Percentiles rank a stretch among this genome's conserved stretches.
These are phyloP conservation scores for Cottoperca gobio DNA, from an alignment of 2,797 vertebrate species.

Conservation along the genomic window DNA sequence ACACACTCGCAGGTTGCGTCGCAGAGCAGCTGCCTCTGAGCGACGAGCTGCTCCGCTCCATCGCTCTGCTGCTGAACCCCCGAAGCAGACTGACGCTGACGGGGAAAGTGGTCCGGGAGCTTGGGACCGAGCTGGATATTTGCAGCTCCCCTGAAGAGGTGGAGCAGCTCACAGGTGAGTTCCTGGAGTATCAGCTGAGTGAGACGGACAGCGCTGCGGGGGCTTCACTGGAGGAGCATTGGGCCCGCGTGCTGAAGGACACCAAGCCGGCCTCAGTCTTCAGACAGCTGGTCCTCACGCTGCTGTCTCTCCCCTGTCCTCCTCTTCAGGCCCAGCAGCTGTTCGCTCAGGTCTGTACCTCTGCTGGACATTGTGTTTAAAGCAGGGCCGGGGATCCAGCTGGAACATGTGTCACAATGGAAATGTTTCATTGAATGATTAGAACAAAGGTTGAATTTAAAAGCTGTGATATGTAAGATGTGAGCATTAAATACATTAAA, in stretches of 20 bases:
- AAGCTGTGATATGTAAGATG: too few relatives aligned
- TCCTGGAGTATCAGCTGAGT: slow-evolving; percentile 74
- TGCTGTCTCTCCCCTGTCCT: slow-evolving; percentile 81
- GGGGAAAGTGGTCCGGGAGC: slow-evolving; percentile 62
- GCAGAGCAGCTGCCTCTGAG: slow-evolving; percentile 74
- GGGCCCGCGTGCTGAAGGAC: slow-evolving; percentile 72
- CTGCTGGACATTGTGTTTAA: too few relatives aligned
- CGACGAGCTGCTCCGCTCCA: slow-evolving; percentile 63
- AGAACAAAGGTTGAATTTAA: too few relatives aligned
- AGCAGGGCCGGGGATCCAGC: too few relatives aligned
- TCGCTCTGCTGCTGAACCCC: slow-evolving; percentile 79
- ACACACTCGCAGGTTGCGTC: slow-evolving; percentile 67
- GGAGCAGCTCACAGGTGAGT: slow-evolving; percentile 73
- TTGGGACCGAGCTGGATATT: slow-evolving; percentile 76
- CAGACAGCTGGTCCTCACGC: slow-evolving; percentile 80
- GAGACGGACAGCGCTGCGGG: slow-evolving; percentile 8
- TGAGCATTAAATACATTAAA: too few relatives aligned
- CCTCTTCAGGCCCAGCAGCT: slow-evolving; percentile 72
- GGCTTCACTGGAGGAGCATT: slow-evolving; percentile 73
- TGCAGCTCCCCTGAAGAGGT: slow-evolving; percentile 64
- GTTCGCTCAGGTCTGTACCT: slow-evolving; percentile 79
- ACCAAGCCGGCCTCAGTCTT: slow-evolving; percentile 66
- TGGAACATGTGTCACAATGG: too few relatives aligned
- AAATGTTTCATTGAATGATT: too few relatives aligned
- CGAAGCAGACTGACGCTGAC: slow-evolving; percentile 64